Conservation (phyloP, 2,888 invertebrate species). For the Slavum lentiscoides region DNA sequence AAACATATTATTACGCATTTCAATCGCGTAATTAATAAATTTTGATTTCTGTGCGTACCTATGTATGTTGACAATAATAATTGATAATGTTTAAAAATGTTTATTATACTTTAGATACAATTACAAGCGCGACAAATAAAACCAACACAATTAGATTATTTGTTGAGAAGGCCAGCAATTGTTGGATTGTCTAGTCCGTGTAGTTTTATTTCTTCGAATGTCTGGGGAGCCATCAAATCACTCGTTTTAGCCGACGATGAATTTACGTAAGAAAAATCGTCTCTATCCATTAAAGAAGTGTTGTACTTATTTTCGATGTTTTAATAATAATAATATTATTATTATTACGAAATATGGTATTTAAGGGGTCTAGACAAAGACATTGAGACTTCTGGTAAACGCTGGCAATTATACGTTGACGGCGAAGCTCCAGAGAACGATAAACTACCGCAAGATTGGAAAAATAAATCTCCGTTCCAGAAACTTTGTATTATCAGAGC, state of each 20-base stretch:
- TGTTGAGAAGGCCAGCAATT: slow-evolving; percentile 80
- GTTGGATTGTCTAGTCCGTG: slow-evolving; percentile 76
- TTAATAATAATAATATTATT: not conserved
- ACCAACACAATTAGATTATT: slow-evolving; percentile 78
- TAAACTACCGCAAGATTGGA: slow-evolving; percentile 95
- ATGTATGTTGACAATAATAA: not conserved
- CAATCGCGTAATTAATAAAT: not conserved
- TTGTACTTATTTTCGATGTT: not conserved
- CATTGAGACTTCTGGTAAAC: slow-evolving; percentile 85
- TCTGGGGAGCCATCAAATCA: slow-evolving; percentile 82
- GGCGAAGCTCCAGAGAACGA: slow-evolving; percentile 91
- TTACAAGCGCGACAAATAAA: slow-evolving; percentile 71
- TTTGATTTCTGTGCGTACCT: not conserved
- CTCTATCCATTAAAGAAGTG: not conserved
- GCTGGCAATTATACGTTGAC: slow-evolving; percentile 91
- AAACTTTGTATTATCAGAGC: slow-evolving; percentile 90
- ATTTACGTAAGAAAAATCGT: slow-evolving; percentile 59
- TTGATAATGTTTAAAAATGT: not conserved
- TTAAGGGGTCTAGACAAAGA: slow-evolving; percentile 83
- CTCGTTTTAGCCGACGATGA: slow-evolving; percentile 68
- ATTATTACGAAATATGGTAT: not conserved
- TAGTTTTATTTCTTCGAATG: slow-evolving; percentile 76
- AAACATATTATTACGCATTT: not conserved
- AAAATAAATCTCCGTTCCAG: slow-evolving; percentile 82
- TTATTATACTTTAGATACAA: slow-evolving; percentile 65